Evolutionary conservation across 2,888 invertebrate species (phyloP).

Genomic region (Nymphalis polychloros): DNA sequence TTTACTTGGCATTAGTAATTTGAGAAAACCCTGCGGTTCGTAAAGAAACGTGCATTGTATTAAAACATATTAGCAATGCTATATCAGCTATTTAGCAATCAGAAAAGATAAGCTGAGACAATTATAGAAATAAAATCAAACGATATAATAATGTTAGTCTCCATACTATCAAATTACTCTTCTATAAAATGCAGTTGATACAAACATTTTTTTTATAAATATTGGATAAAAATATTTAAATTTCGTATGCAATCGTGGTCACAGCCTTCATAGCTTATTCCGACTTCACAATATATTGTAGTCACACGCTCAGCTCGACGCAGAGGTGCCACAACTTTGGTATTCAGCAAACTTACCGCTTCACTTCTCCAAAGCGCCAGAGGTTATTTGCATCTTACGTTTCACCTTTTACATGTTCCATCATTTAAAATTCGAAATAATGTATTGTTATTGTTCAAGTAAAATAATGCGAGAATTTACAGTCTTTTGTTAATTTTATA

Average conservation of each 20-base stretch:
- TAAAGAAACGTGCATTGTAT: too few relatives aligned
- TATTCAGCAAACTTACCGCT: slow-evolving; percentile 25
- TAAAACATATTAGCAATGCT: too few relatives aligned
- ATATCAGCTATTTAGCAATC: too few relatives aligned
- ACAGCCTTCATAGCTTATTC: slow-evolving; percentile 15
- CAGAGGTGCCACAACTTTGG: slow-evolving; percentile 26
- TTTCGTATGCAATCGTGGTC: slow-evolving; percentile 21
- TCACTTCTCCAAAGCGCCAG: slow-evolving; percentile 15
- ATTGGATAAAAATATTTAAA: slow-evolving; percentile 10
- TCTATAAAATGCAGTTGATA: not conserved
- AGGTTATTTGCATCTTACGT: slow-evolving; percentile 21
- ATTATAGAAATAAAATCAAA: too few relatives aligned
- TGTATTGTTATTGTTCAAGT: not conserved
- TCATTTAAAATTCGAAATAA: not conserved
- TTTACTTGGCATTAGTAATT: too few relatives aligned
- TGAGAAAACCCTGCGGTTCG: too few relatives aligned
- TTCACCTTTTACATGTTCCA: slow-evolving; percentile 12
- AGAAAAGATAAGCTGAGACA: too few relatives aligned
- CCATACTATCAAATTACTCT: too few relatives aligned
- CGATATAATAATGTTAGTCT: too few relatives aligned
- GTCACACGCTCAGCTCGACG: slow-evolving; percentile 10
- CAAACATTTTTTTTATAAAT: not conserved
- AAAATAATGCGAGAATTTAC: too few relatives aligned
- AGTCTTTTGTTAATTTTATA: too few relatives aligned
- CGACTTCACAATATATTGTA: slow-evolving; percentile 21